Evolutionary conservation across 2,797 vertebrate species (phyloP).

Genomic region (Gadopsis bispinosus): DNA sequence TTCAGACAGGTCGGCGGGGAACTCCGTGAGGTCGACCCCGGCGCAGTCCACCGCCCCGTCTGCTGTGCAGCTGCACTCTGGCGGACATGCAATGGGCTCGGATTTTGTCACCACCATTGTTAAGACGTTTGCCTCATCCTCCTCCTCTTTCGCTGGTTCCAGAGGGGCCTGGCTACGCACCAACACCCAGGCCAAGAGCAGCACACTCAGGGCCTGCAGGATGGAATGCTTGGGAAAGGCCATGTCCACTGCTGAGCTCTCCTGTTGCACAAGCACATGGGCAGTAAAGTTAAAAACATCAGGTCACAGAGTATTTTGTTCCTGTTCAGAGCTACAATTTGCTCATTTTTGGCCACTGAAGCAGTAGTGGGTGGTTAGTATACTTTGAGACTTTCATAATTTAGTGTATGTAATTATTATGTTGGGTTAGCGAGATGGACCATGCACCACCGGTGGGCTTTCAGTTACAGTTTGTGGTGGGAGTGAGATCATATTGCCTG

Average conservation of each 20-base stretch:
- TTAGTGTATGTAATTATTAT: neutral
- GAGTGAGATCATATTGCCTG: no score
- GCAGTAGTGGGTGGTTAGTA: neutral
- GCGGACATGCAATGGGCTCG: constrained; percentile 81
- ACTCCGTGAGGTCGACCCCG: constrained; percentile 91
- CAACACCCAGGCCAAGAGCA: constrained; percentile 81
- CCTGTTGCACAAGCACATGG: constrained; percentile 55
- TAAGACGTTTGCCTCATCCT: constrained; percentile 59
- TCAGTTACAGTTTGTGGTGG: neutral
- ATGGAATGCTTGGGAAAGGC: constrained; percentile 64
- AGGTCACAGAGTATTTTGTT: neutral
- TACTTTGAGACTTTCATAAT: neutral
- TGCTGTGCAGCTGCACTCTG: constrained; percentile 89
- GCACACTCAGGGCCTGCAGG: constrained; percentile 78
- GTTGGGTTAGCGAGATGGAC: neutral
- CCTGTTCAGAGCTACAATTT: neutral
- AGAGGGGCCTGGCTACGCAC: constrained; percentile 74
- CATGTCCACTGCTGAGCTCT: constrained; percentile 64
- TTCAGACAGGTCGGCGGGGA: constrained; percentile 88
- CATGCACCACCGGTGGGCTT: neutral
- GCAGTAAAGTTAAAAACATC: constrained; percentile 15
- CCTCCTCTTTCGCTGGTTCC: constrained; percentile 77
- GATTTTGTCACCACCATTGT: constrained; percentile 40
- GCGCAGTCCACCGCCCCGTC: constrained; percentile 95
- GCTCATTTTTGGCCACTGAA: neutral